Percentiles rank a stretch among this genome's conserved stretches.
Conservation (phyloP, 2,888 invertebrate species). For the Lasius fuliginosus region DNA sequence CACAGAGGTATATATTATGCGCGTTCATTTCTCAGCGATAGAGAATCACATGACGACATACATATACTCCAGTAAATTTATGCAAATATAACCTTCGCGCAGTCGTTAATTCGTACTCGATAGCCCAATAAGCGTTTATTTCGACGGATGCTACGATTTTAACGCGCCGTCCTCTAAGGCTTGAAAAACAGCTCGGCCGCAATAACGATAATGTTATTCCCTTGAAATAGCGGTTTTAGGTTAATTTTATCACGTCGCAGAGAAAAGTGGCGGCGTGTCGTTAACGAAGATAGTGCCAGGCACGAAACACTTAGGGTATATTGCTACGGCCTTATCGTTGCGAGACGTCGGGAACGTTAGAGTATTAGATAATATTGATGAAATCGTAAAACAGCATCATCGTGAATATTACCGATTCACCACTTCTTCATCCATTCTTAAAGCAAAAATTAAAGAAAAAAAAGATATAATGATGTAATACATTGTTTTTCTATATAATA, state of each 20-base stretch:
- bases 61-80: conserved; percentile 52
- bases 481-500: not conserved
- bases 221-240: conserved; percentile 36
- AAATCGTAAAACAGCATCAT: conserved; percentile 40
- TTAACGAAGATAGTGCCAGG: conserved; percentile 58
- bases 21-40: not conserved
- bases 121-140: conserved; percentile 45
- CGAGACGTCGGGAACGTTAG: not conserved
- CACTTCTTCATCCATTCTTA: not conserved
- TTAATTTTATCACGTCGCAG: conserved; percentile 54
- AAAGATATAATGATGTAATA: not conserved
- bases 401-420: not conserved
- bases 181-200: conserved; percentile 12
- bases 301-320: conserved; percentile 53
- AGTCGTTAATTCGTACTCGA: conserved; percentile 58
- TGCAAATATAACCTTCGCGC: conserved; percentile 57
- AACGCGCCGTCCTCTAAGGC: not conserved
- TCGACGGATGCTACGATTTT: not conserved
- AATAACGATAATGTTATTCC: conserved; percentile 37
- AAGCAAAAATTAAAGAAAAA: not conserved
- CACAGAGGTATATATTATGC: not conserved
- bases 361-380: conserved; percentile 42
- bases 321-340: conserved; percentile 47
- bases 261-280: conserved; percentile 30
- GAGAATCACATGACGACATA: not conserved